Evolutionary conservation across 1,140 invertebrate genomes (phyloP).

Genomic region (Dreissena polymorpha): DNA sequence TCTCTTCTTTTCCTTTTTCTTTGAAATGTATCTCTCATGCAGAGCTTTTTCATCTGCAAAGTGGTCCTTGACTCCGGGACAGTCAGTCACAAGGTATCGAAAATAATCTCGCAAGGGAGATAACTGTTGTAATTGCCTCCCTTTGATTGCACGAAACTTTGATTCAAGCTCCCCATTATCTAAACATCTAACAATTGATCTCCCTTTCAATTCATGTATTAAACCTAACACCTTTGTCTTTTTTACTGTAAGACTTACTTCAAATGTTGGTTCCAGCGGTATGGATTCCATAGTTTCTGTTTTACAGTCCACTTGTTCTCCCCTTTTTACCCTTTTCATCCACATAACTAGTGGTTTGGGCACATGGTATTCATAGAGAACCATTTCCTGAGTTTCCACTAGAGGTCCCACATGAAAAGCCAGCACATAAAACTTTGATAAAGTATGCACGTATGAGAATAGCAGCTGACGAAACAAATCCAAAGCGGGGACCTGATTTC

Average conservation of each 20-base stretch:
- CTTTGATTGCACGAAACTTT: constrained; percentile 31
- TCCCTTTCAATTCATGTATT: background rate
- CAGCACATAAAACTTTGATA: constrained; percentile 41
- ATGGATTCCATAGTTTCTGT: background rate
- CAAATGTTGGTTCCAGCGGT: background rate
- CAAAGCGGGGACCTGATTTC: constrained; percentile 9
- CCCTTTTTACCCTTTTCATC: background rate
- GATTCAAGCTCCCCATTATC: constrained; percentile 26
- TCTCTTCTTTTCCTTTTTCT: constrained; percentile 7
- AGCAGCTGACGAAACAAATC: constrained; percentile 54
- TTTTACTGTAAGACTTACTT: constrained; percentile 36
- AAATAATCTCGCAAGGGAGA: constrained; percentile 43
- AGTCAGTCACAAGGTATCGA: constrained; percentile 41
- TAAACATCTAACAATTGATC: background rate
- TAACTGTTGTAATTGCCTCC: constrained; percentile 20
- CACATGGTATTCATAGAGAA: constrained; percentile 56
- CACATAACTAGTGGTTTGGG: constrained; percentile 4
- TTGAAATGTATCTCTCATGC: constrained; percentile 35
- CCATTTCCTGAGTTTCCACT: constrained; percentile 55
- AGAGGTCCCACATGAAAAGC: constrained; percentile 61
- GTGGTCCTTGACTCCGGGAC: constrained; percentile 42
- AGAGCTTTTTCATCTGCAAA: constrained; percentile 14
- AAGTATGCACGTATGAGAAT: constrained; percentile 14
- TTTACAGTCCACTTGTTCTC: background rate
- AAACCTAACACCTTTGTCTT: constrained; percentile 1